Evolutionary conservation across 1,140 invertebrate species (phyloP), one percentile per base, ranked within the genome.

Genomic region (Pseudomyrmex cubaensis): DNA sequence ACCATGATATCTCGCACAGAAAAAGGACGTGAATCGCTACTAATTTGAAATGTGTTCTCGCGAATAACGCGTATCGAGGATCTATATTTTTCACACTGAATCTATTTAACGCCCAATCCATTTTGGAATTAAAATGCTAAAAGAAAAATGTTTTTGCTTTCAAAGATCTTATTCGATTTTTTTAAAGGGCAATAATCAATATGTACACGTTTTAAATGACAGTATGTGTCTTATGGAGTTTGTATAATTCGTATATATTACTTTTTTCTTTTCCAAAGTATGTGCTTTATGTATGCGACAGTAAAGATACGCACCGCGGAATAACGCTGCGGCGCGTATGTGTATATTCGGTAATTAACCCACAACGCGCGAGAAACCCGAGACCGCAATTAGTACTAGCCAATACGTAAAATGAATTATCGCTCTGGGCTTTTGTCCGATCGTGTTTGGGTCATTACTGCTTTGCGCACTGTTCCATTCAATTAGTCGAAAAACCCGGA

Each of bases 331-430:
- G 12, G n/a, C 46, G n/a, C 46, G 56, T 72, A 80, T 57, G 13
- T 50, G 61, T 22, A 70, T 80, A 72, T 66, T 85, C 84, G 69
- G 67, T 89, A 89, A 89, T 86, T 89, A 90, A 89, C 85, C 82
- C 72, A 63, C 84, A 86, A 75, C 90, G 82, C 72, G 82, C 44
- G 85, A 90, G 85, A 83, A 89, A 89, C 82, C 85, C 78, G 70
- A 66, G 77, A 85, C 72, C 84, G 88, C 90, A 91, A 91, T 91
- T 90, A 91, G 89, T 77, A 74, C 63, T 59, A 80, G 75, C 72
- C 90, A 77, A 88, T 90, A 87, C 88, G 88, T 89, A 91, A 91
- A 91, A 91, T 89, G 90, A 91, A 90, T 91, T 91, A 91, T 90
- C 83, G 88, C 75, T 59, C 84, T 64, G 85, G 85, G 86, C 89